phyloP scores from a whole-genome alignment of 2,888 invertebrate genomes.

The Tromatobia lineatoria region DNA sequence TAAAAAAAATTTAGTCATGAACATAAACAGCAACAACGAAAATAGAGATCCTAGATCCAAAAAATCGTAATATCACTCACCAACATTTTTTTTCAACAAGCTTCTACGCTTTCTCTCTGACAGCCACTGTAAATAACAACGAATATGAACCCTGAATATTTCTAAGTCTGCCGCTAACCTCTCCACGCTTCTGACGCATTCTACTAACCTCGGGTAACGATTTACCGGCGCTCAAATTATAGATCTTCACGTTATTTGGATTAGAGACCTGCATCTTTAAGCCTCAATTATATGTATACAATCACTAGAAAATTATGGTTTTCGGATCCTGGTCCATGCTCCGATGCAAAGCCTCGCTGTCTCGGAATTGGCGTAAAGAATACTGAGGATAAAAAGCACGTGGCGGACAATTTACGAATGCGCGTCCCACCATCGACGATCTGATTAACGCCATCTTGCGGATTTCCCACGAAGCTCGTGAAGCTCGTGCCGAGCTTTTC shows the following conservation, averaged over 20 bases:
- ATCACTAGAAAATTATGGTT: neutral
- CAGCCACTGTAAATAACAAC: slow-evolving; percentile 90
- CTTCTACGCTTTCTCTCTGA: slow-evolving; percentile 93
- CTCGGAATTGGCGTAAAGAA: slow-evolving; percentile 29
- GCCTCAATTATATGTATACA: neutral
- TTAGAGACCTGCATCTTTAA: slow-evolving; percentile 95
- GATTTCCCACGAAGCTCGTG: neutral
- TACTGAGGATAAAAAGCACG: slow-evolving; percentile 50
- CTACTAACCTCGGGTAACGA: slow-evolving; percentile 96
- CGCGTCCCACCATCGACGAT: too few relatives aligned
- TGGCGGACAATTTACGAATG: slow-evolving; percentile 30
- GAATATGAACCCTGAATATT: slow-evolving; percentile 44
- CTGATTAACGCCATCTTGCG: neutral
- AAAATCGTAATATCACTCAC: slow-evolving; percentile 81
- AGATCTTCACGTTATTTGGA: slow-evolving; percentile 98
- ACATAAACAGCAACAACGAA: neutral
- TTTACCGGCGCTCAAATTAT: slow-evolving; percentile 98
- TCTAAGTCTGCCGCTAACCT: slow-evolving; percentile 8
- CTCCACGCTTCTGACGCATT: slow-evolving; percentile 70
- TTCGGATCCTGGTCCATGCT: slow-evolving; percentile 25
- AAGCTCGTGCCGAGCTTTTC: slow-evolving; percentile 4
- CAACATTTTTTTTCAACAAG: slow-evolving; percentile 94
- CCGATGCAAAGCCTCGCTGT: neutral
- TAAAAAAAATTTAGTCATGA: slow-evolving; percentile 70
- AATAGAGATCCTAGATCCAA: neutral